Evolutionary conservation across 2,797 vertebrate genomes (phyloP).

Genomic region (Poecilia velifera): DNA sequence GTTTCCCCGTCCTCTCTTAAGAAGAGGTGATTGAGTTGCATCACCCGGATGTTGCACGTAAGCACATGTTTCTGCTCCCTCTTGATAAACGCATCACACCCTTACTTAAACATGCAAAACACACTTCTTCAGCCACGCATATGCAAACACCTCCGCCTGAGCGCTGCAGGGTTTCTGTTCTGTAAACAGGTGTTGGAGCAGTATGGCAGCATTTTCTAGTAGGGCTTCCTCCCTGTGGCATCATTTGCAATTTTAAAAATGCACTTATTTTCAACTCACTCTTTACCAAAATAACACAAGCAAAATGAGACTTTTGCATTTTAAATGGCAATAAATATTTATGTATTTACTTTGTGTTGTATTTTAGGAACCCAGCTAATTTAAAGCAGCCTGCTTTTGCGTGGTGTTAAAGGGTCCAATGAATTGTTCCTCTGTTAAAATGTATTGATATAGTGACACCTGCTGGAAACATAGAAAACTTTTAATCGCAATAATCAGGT

Average conservation of each 20-base stretch:
- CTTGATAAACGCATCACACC: conserved; percentile 1
- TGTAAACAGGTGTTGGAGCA: conserved; percentile 46
- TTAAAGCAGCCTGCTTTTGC: conserved; percentile 22
- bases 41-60: conserved; percentile 14
- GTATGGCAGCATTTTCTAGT: not conserved
- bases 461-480: conserved; percentile 37
- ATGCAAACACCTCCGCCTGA: not conserved
- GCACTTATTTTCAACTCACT: conserved; percentile 3
- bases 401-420: not conserved
- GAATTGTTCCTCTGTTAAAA: conserved; percentile 9
- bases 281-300: conserved; percentile 3
- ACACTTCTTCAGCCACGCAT: not conserved
- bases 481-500: conserved; percentile 11
- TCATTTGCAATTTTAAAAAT: conserved; percentile 47
- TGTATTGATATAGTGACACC: conserved; percentile 53
- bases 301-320: not conserved
- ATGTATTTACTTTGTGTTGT: not conserved
- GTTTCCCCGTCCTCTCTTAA: conserved; percentile 22
- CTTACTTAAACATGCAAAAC: conserved; percentile 23
- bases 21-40: conserved; percentile 24
- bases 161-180: not conserved
- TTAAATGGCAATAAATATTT: not conserved
- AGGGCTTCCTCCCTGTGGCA: conserved; percentile 8
- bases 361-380: conserved; percentile 36
- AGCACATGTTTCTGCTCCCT: conserved; percentile 1